Percentiles rank a stretch among this genome's conserved stretches.
Evolutionary conservation across 2,113 vertebrate genomes (phyloP).

Genomic region (Hucho hucho): DNA sequence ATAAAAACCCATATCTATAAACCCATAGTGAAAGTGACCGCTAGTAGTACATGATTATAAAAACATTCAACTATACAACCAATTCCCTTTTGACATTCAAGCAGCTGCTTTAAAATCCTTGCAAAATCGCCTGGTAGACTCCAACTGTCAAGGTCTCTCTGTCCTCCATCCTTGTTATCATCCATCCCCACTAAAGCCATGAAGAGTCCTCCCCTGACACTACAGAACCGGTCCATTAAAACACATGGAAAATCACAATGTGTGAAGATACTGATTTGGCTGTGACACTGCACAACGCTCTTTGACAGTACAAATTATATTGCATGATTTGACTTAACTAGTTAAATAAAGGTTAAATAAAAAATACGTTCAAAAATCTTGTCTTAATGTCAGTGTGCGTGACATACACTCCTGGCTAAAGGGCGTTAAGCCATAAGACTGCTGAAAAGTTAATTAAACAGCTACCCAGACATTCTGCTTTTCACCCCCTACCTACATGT

Average conservation of each 20-base stretch:
- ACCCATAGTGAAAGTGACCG: neutral
- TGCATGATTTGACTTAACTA: neutral
- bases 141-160: neutral
- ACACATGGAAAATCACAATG: neutral
- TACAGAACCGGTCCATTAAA: neutral
- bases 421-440: neutral
- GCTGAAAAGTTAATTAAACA: neutral
- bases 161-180: neutral
- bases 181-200: neutral
- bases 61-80: neutral
- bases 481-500: too few species aligned
- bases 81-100: neutral
- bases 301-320: constrained; percentile 13
- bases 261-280: neutral
- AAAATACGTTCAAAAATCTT: neutral
- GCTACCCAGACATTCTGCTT: too few species aligned
- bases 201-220: neutral
- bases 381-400: constrained; percentile 10
- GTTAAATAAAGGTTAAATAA: too few species aligned
- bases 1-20: neutral
- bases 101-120: neutral
- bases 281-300: neutral
- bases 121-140: too few species aligned
- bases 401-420: neutral
- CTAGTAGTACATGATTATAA: neutral